These are phyloP conservation scores for Noctuana brunneofusca DNA, from an alignment of 2,888 invertebrate genomes.

Conservation along the genomic window DNA sequence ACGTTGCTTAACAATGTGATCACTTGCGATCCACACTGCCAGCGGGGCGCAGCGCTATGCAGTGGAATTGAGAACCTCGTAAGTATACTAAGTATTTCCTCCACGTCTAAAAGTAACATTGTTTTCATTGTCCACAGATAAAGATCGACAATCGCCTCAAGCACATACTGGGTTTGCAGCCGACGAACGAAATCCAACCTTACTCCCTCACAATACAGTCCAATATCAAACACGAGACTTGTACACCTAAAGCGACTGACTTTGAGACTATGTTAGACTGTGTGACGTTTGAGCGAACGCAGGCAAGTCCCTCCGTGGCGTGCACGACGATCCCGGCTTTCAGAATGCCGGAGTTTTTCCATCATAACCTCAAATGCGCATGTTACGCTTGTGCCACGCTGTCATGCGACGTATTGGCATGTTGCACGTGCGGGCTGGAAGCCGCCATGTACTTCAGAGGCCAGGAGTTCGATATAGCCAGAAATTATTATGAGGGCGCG, in stretches of 20 bases:
- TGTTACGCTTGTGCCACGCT: slow-evolving; percentile 61
- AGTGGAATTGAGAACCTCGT: too few species aligned
- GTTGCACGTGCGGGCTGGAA: slow-evolving; percentile 52
- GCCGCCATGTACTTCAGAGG: slow-evolving; percentile 59
- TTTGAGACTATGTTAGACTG: slow-evolving; percentile 64
- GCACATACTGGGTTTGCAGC: slow-evolving; percentile 57
- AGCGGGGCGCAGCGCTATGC: too few species aligned
- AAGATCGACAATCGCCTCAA: slow-evolving; percentile 66
- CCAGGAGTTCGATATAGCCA: slow-evolving; percentile 58
- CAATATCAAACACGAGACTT: slow-evolving; percentile 33
- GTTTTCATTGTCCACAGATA: slow-evolving; percentile 47
- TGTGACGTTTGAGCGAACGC: slow-evolving; percentile 46
- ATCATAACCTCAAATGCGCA: slow-evolving; percentile 50
- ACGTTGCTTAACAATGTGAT: too few species aligned
- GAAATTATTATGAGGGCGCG: slow-evolving; percentile 62
- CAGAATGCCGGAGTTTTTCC: slow-evolving; percentile 53
- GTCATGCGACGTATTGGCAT: slow-evolving; percentile 46
- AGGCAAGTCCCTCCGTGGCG: slow-evolving; percentile 54
- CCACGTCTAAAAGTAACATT: background rate
- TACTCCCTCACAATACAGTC: slow-evolving; percentile 21
- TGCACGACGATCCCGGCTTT: slow-evolving; percentile 48
- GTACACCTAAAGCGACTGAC: slow-evolving; percentile 51
- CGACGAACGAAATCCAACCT: slow-evolving; percentile 46
- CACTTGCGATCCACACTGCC: too few species aligned
- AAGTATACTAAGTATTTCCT: background rate